A percentile compares a stretch with the other conserved stretches of the same genome.
phyloP scores from a whole-genome alignment of 2,797 vertebrate species.

The Tolypeutes matacus region DNA sequence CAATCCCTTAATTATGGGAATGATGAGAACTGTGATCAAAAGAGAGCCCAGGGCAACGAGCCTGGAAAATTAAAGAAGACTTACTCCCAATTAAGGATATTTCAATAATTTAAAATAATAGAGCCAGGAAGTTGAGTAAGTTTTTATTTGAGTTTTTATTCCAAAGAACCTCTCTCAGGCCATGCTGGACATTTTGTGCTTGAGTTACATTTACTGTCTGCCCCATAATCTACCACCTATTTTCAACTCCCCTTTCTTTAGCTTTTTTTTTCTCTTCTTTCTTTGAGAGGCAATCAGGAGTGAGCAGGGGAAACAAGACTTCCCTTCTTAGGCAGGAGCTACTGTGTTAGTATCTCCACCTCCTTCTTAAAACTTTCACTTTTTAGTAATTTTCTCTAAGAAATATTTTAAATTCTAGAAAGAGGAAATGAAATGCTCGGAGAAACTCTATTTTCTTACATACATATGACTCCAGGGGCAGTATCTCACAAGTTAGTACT shows the following conservation, averaged over 20 bases:
- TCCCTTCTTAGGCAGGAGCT: not conserved
- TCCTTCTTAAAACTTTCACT: conserved; percentile 47
- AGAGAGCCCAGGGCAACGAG: not conserved
- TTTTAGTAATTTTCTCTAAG: conserved; percentile 9
- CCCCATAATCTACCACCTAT: not conserved
- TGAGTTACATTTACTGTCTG: not conserved
- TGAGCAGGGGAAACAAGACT: not conserved
- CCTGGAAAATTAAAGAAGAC: conserved; percentile 36
- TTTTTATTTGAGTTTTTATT: not conserved
- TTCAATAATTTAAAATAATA: conserved; percentile 30
- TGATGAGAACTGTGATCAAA: not conserved
- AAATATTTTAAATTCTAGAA: conserved; percentile 51
- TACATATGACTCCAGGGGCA: not conserved
- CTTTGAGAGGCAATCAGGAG: not conserved
- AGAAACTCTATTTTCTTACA: conserved; percentile 8
- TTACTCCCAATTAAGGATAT: conserved; percentile 18
- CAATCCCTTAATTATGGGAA: not conserved
- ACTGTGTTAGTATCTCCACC: not conserved
- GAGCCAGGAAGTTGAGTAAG: not conserved
- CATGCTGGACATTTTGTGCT: not conserved
- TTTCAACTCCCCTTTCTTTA: not conserved
- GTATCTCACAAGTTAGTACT: conserved; percentile 38
- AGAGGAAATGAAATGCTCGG: conserved; percentile 56
- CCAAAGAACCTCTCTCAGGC: not conserved
- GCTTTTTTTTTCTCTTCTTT: not conserved